phyloP scores from a whole-genome alignment of 2,113 vertebrate genomes.

The Terrapene triunguis region DNA sequence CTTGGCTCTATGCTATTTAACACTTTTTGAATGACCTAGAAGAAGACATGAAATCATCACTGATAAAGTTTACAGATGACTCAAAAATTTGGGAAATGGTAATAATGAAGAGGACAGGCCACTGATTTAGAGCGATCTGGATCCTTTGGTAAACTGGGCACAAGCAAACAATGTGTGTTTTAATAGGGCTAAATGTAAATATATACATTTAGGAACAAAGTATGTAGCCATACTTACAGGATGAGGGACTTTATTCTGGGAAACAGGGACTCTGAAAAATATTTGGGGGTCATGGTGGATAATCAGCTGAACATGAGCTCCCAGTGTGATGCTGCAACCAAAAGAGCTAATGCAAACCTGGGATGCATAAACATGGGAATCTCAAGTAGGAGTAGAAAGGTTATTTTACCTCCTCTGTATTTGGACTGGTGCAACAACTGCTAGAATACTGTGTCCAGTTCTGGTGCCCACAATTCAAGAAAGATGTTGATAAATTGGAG shows the following conservation, averaged over 20 bases:
- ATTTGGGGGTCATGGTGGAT: background rate
- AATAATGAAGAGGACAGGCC: background rate
- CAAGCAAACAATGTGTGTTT: background rate
- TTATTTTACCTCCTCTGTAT: background rate
- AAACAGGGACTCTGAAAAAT: background rate
- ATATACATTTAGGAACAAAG: background rate
- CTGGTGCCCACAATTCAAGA: background rate
- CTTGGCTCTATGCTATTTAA: background rate
- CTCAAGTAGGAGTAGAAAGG: background rate
- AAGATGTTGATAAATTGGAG: background rate
- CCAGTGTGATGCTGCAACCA: background rate
- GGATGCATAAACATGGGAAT: background rate
- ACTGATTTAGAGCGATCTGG: background rate
- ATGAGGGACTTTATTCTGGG: background rate
- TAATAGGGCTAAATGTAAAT: background rate
- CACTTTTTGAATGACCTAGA: background rate
- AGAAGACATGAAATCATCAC: background rate
- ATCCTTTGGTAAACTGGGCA: background rate
- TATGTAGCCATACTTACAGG: background rate
- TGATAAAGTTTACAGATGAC: background rate
- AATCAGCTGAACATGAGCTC: background rate
- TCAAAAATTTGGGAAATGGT: background rate
- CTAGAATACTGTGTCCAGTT: background rate
- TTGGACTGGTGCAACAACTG: background rate
- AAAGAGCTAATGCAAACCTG: background rate